Conservation (phyloP, 1,140 invertebrate species). For the Drosophila setifemur region DNA sequence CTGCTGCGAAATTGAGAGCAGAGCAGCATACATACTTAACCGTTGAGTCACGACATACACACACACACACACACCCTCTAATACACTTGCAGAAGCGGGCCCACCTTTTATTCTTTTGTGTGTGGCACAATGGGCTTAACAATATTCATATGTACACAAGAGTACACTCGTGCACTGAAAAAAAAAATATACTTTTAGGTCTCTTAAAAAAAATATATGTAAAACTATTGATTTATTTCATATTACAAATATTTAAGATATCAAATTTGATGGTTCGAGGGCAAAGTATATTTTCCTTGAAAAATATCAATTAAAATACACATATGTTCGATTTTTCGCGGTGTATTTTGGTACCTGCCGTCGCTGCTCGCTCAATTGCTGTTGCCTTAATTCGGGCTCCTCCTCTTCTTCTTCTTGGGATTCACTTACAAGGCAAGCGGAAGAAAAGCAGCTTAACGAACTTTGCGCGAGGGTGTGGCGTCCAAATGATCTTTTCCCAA, state of each 20-base stretch:
- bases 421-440: slow-evolving; percentile 16
- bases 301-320: background rate
- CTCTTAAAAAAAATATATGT: no score
- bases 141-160: slow-evolving; percentile 18
- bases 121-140: slow-evolving; percentile 65
- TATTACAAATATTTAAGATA: no score
- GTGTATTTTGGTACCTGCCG: slow-evolving; percentile 30
- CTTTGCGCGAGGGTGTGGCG: slow-evolving; percentile 28
- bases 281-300: background rate
- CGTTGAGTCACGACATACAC: slow-evolving; percentile 62
- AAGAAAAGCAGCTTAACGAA: slow-evolving; percentile 17
- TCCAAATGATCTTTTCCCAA: slow-evolving; percentile 21
- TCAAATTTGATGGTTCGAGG: background rate
- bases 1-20: slow-evolving; percentile 10
- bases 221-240: no score
- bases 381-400: slow-evolving; percentile 26
- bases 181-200: background rate
- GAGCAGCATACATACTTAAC: slow-evolving; percentile 40
- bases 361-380: slow-evolving; percentile 40
- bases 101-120: slow-evolving; percentile 72
- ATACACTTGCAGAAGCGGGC: slow-evolving; percentile 6
- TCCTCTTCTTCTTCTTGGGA: slow-evolving; percentile 12
- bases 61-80: slow-evolving; percentile 15
- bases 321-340: background rate
- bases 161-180: background rate